Evolutionary conservation across 2,888 invertebrate species (phyloP), one percentile per base, ranked within the genome.

Genomic region (Resseliella maxima): DNA sequence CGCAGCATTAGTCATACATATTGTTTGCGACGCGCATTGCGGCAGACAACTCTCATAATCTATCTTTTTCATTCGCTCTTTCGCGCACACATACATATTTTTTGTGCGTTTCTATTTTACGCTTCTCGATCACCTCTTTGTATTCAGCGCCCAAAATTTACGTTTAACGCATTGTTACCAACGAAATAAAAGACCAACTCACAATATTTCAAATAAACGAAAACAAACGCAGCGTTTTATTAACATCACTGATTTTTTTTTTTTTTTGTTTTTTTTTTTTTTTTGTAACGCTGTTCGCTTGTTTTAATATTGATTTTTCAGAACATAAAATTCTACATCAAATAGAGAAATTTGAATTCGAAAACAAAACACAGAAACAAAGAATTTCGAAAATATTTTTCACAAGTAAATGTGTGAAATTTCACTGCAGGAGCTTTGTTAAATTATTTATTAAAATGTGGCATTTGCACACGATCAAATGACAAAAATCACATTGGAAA

Each of bases 1-100:
- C 83, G 83, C 21, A 83, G 83, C 83, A 72, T 72, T 72, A 72
- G 72, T 72, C 72, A 72, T 72, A 35, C 72, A 31, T n/a, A n/a
- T 72, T 35, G 72, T 31, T 41, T 72, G 31, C 72, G 72, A 72
- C 72, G 72, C 72, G 31, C n/a, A 31, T 15, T 5, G 15, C 72
- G 31, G 12, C 15, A 35, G 15, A 72, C n/a, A n/a, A n/a, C 72
- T 72, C 31, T 72, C 31, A 31, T 12, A 18, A 1, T 72, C 31
- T 72, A 1, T 31, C 15, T 24, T 10, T 59, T 31, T 35, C 50
- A 15, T 21, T 50, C 15, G 6, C 31, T 15, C 72, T 3, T 31
- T 15, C 59, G n/a, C 59, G n/a, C 59, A 2, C 24, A 41, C 59
- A 59, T 59, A 2, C 59, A 18, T 50, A 18, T 50, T 18, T 8